A percentile compares a stretch with the other conserved stretches of the same genome.
Conservation (phyloP, 2,113 vertebrate genomes). For the Mellivora capensis region DNA sequence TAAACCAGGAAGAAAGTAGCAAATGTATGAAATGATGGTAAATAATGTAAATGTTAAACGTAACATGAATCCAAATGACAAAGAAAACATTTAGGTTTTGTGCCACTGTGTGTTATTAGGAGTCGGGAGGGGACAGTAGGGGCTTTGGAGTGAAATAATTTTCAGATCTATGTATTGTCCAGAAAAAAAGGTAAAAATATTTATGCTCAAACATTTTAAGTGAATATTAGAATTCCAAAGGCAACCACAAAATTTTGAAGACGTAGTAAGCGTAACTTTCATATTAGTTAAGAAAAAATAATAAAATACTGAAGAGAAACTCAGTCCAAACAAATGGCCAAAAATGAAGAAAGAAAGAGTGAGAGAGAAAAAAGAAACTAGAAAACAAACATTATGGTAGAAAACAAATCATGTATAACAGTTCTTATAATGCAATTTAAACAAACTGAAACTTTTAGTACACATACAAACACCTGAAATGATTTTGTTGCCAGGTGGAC, state of each 20-base stretch:
- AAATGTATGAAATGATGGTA: not conserved
- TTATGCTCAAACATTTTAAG: not conserved
- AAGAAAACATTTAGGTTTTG: not conserved
- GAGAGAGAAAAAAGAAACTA: not conserved
- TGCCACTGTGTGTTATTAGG: not conserved
- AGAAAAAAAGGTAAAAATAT: not conserved
- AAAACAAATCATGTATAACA: not conserved
- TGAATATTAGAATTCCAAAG: not conserved
- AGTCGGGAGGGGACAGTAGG: accelerated
- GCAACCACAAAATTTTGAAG: not conserved
- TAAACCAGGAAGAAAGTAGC: not conserved
- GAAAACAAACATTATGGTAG: not conserved
- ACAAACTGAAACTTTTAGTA: not conserved
- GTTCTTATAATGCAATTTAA: not conserved
- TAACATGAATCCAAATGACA: not conserved
- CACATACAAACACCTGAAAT: not conserved
- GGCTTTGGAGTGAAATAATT: not conserved
- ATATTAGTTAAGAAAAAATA: not conserved
- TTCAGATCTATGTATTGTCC: not conserved
- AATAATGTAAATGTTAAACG: not conserved
- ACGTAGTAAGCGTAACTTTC: not conserved
- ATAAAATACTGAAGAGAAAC: not conserved
- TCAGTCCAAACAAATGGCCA: not conserved
- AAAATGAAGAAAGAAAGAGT: not conserved
- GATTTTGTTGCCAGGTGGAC: not conserved